Evolutionary conservation across 2,113 vertebrate genomes (phyloP).

Genomic region (Psilopsiagon aymara): DNA sequence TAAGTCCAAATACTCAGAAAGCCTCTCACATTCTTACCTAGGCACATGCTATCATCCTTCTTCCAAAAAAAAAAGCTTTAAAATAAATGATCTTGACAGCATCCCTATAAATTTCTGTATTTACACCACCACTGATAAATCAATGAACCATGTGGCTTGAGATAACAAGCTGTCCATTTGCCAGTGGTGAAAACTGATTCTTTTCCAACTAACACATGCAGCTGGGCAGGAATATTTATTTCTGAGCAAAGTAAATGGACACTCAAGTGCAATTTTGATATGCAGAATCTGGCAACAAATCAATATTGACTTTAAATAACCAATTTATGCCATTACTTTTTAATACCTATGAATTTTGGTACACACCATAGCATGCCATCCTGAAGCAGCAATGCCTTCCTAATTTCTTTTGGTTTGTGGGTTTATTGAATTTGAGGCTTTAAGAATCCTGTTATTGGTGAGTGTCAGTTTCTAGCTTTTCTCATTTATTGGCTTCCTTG

Average conservation of each 20-base stretch:
- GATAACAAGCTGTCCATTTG: constrained; percentile 42
- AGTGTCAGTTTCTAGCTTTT: constrained; percentile 15
- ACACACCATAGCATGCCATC: not conserved
- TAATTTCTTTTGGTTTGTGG: constrained; percentile 52
- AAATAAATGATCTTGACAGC: constrained; percentile 43
- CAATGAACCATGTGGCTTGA: constrained; percentile 45
- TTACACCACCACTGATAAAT: constrained; percentile 47
- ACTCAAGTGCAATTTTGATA: constrained; percentile 32
- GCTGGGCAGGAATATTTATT: constrained; percentile 58
- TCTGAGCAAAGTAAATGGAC: constrained; percentile 57
- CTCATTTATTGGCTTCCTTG: constrained; percentile 20
- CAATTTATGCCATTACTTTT: constrained; percentile 36
- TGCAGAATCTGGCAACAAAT: constrained; percentile 61
- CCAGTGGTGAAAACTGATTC: constrained; percentile 48
- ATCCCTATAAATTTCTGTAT: constrained; percentile 38
- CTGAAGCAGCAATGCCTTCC: not conserved
- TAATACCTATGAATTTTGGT: constrained; percentile 43
- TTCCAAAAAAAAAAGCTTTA: not conserved
- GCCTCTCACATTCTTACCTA: constrained; percentile 19
- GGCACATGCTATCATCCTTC: not conserved
- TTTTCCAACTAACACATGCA: constrained; percentile 16
- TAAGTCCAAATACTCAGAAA: not conserved
- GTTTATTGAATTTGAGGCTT: constrained; percentile 36
- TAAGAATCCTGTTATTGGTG: constrained; percentile 26
- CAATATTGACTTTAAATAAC: constrained; percentile 50